Evolutionary conservation across 2,113 vertebrate species (phyloP), one percentile per base, ranked within the genome.

Genomic region (Strix uralensis): DNA sequence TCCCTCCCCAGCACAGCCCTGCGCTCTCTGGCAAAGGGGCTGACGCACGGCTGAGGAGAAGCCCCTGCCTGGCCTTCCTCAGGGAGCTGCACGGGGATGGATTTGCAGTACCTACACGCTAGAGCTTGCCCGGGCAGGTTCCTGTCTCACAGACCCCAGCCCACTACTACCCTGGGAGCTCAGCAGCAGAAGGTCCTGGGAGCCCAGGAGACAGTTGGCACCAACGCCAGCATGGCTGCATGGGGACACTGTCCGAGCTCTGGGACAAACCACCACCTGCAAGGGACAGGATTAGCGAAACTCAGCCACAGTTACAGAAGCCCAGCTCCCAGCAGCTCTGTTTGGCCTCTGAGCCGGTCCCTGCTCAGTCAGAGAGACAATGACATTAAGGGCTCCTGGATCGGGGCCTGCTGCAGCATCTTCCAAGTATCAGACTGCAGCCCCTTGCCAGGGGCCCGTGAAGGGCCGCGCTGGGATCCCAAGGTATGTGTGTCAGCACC

Each of bases 321-420:
- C 38, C 18, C 85, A 80, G 74, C 62, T 91, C 70, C 61, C 84
- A 54, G 86, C 74, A 92, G 61, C 66, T 85, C 51, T 3, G 2
- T 9, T 10, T 66, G 80, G 72, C 72, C 81, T 26, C 69, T 73
- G 25, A 34, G 14, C 16, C 19, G 4, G 23, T 10, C 13, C 47
- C 51, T 49, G 70, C 57, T 51, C 9, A 1, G 29, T 25, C 49
- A 47, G 70, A 90, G 20, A 79, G 51, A 69, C 13, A 42, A 15
- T 51, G 58, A 27, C 0, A 0, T 49, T 9, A 23, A 13, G 1
- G 11, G 26, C 16, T 30, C n/a, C 66, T 57, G 36, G 70, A 55
- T 27, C 1, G 1, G 22, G 25, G 19, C 17, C 84, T 36, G 19
- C 10, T 18, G 58, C 59, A 69, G n/a, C 59, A 15, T 23, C 40